phyloP scores from a whole-genome alignment of 2,113 vertebrate species.

The Mirza zaza region DNA sequence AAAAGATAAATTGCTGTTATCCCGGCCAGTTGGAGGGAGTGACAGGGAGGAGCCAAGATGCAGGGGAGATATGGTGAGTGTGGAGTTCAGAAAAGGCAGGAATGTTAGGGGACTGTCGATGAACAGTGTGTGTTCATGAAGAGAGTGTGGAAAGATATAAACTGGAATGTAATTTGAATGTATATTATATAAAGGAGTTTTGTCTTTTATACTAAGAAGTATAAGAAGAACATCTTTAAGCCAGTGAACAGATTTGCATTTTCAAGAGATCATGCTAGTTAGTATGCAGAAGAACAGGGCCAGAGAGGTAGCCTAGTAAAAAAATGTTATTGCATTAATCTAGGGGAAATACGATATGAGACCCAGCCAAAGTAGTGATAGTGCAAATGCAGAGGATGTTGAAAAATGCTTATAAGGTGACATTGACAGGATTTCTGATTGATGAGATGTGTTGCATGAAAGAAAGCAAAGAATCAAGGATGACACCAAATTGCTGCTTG shows the following conservation, averaged over 20 bases:
- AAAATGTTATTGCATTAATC: neutral
- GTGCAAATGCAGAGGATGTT: neutral
- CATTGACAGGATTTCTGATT: neutral
- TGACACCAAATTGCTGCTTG: neutral
- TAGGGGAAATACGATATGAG: rapidly evolving
- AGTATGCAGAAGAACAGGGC: neutral
- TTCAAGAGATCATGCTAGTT: neutral
- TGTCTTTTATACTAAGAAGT: neutral
- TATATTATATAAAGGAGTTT: neutral
- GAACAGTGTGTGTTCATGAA: too few relatives aligned
- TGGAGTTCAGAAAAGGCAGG: neutral
- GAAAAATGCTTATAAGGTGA: neutral
- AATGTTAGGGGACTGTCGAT: rapidly evolving
- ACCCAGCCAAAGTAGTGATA: neutral
- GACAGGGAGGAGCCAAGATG: too few relatives aligned
- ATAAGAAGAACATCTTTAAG: neutral
- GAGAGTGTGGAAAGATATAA: neutral
- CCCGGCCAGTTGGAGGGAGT: neutral
- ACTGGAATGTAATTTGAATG: neutral
- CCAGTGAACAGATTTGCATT: neutral
- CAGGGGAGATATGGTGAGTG: neutral
- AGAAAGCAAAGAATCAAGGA: neutral
- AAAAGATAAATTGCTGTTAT: neutral
- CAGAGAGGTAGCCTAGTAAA: neutral
- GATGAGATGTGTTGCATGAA: neutral